Evolutionary conservation across 2,888 invertebrate genomes (phyloP), one percentile per base, ranked within the genome.

Genomic region (Peribatodes rhomboidaria): DNA sequence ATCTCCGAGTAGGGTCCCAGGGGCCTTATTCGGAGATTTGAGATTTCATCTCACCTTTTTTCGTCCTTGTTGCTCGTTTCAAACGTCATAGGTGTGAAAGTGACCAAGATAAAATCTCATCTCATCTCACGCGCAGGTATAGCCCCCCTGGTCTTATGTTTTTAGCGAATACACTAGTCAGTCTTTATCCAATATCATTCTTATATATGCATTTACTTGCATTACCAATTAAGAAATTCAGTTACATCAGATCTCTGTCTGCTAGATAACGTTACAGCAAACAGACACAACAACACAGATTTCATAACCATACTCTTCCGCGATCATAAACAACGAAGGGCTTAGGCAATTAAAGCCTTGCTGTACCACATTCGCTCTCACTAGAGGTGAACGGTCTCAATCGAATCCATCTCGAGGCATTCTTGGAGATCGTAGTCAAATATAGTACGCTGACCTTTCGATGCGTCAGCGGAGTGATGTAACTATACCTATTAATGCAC

Each of bases 391-490:
- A 65, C 35, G 65, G 52, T 65, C 65, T 56, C 46, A 46, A 65
- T 65, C 60, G 39, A 60, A 65, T 65, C 35, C 57, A 59, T 64
- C 65, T 65, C 55, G 65, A 58, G 50, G 54, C 54, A 64, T 64
- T 55, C 64, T 63, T 63, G 53, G 57, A 31, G 52, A 39, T 89
- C n/a, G 39, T 41, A 53, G 53, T 27, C 39, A 87, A 88, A 85
- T 86, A 90, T 90, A 90, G 86, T 66, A 85, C 84, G 81, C 79
- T 91, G 90, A 91, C 91, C 90, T 92, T 91, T 92, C 83, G 87
- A 92, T 91, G 91, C 90, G 91, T 92, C 90, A 92, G 84, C 82
- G 22, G 80, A 80, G 85, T 92, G 88, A 92, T 89, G 89, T 90
- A 90, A 91, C 77, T 71, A 75, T 75, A 78, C 63, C 77, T 75